Evolutionary conservation across 2,888 invertebrate species (phyloP), one percentile per base, ranked within the genome.

Genomic region (Thera obeliscata): DNA sequence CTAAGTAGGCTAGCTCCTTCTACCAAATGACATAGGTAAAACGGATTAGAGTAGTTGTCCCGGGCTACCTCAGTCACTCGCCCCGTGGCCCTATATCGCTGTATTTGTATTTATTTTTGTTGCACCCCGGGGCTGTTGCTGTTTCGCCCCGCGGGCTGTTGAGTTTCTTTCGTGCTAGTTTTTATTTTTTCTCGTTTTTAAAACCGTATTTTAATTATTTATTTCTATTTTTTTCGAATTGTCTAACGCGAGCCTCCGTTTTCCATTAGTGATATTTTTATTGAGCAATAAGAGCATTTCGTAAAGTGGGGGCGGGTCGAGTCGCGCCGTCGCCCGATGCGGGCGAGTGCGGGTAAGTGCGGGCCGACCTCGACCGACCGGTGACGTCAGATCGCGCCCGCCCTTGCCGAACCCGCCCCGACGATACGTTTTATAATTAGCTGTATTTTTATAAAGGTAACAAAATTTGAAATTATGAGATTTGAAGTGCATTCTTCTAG

Each of bases 281-380:
- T 88, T 87, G 89, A 93, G 93, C 93, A 93, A 94, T 94, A 93
- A 89, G 90, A 91, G 93, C 93, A 93, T 93, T 93, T 93, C 89
- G 88, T 86, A 80, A 79, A 82, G 81, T 22, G 50, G 66, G 68
- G 67, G 56, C 61, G 69, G 81, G 67, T 60, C 43, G 60, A 38
- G 0, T 22, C 41, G 46, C 8, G 64, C 43, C 50, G 56, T 9
- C 35, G 56, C 7, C 6, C 43, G 4, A 11, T 12, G 58, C 54
- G 54, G 52, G 9, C 48, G 48, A 22, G 54, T 22, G 38, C 56
- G 55, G 38, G 46, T 48, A n/a, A 36, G 56, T 22, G 58, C 41
- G 46, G 48, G n/a, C 61, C 55, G 61, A 43, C 46, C 56, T 52
- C 50, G 46, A 11, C 61, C 61, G 11, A 60, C 38, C 59, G 56